These are phyloP conservation scores for Paramormyrops kingsleyae DNA, from an alignment of 2,113 vertebrate species.

Conservation along the genomic window DNA sequence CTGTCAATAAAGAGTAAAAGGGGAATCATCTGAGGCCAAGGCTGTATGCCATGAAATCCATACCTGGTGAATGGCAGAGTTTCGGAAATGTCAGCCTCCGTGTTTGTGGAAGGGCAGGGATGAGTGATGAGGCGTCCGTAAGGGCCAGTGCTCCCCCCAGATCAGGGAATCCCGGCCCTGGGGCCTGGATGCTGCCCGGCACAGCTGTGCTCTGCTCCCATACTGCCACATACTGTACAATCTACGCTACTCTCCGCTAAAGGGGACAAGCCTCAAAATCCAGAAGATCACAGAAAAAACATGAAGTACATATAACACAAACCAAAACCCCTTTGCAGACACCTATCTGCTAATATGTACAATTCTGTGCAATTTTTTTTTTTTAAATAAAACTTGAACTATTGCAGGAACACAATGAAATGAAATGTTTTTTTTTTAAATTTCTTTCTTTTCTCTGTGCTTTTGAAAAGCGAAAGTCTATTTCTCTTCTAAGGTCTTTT, in stretches of 20 bases:
- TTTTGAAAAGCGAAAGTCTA: slow-evolving; percentile 43
- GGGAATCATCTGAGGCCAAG: slow-evolving; percentile 53
- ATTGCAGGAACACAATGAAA: slow-evolving; percentile 51
- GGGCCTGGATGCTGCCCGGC: slow-evolving; percentile 33
- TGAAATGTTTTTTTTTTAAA: slow-evolving; percentile 50
- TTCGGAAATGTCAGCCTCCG: slow-evolving; percentile 65
- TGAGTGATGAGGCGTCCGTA: slow-evolving; percentile 55
- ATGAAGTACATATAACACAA: not conserved
- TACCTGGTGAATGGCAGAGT: slow-evolving; percentile 66
- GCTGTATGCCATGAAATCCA: slow-evolving; percentile 69
- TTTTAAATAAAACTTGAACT: slow-evolving; percentile 44
- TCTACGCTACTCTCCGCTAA: slow-evolving; percentile 44
- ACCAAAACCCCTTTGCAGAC: not conserved
- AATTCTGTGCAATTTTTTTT: slow-evolving; percentile 28
- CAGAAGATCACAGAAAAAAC: slow-evolving; percentile 23
- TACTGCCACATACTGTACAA: slow-evolving; percentile 37
- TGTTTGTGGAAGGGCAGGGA: slow-evolving; percentile 66
- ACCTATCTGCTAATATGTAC: not conserved
- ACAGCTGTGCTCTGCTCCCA: slow-evolving; percentile 35
- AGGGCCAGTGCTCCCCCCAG: slow-evolving; percentile 33
- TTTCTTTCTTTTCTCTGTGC: slow-evolving; percentile 35
- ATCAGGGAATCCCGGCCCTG: slow-evolving; percentile 52
- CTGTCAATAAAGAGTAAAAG: slow-evolving; percentile 64
- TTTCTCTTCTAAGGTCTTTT: slow-evolving; percentile 65
- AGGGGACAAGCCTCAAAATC: not conserved